Evolutionary conservation across 2,113 vertebrate genomes (phyloP), one percentile per base, ranked within the genome.

Genomic region (Phasianus colchicus): DNA sequence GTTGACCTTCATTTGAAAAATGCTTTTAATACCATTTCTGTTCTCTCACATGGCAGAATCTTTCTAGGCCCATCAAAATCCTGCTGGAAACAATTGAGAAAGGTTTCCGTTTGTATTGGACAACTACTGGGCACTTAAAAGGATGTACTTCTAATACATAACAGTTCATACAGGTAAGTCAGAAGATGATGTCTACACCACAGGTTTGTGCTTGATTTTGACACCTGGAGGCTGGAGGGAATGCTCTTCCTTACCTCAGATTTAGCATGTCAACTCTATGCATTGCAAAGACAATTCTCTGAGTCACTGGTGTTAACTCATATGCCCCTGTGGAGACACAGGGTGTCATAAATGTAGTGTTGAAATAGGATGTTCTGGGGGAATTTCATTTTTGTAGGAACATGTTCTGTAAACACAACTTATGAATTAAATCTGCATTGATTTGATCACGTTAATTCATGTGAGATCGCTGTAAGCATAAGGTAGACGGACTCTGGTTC

Each of bases 251-350:
- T 77, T n/a, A 70, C 8, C 38, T 74, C 47, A 21, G 60, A 12
- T 82, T 87, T 55, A 27, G 32, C 2, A 2, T 9, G 21, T 9
- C 52, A 65, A 7, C 21, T 76, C 47, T 10, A 22, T 55, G 34
- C 15, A 8, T 24, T 47, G 36, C 24, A 71, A 73, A 45, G 14
- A 14, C 3, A 4, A 69, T 20, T 18, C 18, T 84, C 64, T 61
- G 43, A 71, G 83, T 60, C 29, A 29, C 6, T 12, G 22, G 0
- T 40, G 6, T 47, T 64, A 20, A 32, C 36, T 42, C 38, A 27
- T 7, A 1, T 43, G 7, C 2, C 17, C 25, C 24, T 0, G 0
- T 9, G 74, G 52, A 67, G 16, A 24, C 29, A 40, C 2, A 5
- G 20, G 10, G 4, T 24, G 20, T 58, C 1, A 1, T 27, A 25